Conservation (phyloP, 2,797 vertebrate species). For the Cossypha polioptera region DNA sequence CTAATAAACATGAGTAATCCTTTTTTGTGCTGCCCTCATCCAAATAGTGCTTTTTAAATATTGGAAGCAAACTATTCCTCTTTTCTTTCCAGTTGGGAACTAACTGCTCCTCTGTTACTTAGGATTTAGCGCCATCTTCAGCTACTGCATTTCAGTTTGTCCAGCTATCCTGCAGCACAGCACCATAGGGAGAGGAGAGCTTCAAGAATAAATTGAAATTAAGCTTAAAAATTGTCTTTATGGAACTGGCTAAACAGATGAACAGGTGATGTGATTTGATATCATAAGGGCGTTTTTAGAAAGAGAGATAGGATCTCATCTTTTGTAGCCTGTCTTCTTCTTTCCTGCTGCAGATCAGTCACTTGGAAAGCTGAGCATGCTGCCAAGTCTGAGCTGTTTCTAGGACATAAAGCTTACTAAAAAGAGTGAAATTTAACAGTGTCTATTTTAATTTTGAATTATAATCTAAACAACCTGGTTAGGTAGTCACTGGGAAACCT, state of each 20-base stretch:
- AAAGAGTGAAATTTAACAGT: not conserved
- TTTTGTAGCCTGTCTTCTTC: not conserved
- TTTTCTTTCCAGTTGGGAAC: not conserved
- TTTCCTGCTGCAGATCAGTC: not conserved
- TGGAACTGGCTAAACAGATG: not conserved
- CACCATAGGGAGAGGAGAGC: not conserved
- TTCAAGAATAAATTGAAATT: not conserved
- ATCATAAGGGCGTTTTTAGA: not conserved
- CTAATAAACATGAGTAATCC: not conserved
- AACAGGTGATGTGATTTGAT: not conserved
- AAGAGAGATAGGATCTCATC: not conserved
- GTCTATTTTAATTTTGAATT: not conserved
- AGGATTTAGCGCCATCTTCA: constrained; percentile 55
- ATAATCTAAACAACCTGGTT: not conserved
- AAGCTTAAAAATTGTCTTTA: not conserved
- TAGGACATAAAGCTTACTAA: not conserved
- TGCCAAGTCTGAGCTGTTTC: not conserved
- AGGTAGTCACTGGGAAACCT: not conserved
- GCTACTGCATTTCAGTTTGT: not conserved
- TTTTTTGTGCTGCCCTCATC: not conserved
- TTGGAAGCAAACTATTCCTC: not conserved
- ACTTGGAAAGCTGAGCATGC: not conserved
- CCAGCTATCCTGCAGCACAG: not conserved
- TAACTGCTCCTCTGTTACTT: not conserved
- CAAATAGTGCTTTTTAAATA: not conserved